Conservation (phyloP, 2,888 invertebrate genomes). For the Himalopsyche japonica region DNA sequence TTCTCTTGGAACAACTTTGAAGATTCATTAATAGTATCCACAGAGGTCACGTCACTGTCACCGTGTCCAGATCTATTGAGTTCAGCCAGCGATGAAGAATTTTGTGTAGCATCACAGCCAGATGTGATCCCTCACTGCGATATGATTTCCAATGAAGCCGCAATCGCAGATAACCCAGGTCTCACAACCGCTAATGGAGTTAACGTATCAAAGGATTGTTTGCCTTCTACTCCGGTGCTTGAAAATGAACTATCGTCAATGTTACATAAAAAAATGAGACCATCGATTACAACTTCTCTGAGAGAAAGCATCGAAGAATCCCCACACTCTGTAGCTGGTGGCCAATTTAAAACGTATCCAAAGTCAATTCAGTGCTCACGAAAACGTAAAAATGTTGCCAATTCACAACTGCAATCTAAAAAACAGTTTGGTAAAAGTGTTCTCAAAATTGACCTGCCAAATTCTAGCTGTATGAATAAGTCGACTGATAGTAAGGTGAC, state of each 20-base stretch:
- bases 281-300: background rate
- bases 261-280: background rate
- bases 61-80: slow-evolving; percentile 15
- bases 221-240: background rate
- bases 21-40: background rate
- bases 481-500: background rate
- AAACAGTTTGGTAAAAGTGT: background rate
- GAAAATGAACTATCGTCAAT: background rate
- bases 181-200: background rate
- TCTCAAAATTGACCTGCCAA: background rate
- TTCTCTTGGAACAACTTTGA: background rate
- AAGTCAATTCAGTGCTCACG: background rate
- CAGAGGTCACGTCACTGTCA: background rate
- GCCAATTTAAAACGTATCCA: background rate
- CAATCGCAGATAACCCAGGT: background rate
- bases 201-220: background rate
- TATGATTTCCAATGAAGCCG: background rate
- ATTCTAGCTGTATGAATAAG: background rate
- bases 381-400: background rate
- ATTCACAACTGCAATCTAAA: background rate
- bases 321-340: background rate
- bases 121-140: background rate
- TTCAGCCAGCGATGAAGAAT: background rate
- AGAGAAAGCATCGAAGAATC: background rate
- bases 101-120: background rate